A percentile compares a stretch with the other conserved stretches of the same genome.
Conservation (phyloP, 2,888 invertebrate species). For the Hybos culiciformis region DNA sequence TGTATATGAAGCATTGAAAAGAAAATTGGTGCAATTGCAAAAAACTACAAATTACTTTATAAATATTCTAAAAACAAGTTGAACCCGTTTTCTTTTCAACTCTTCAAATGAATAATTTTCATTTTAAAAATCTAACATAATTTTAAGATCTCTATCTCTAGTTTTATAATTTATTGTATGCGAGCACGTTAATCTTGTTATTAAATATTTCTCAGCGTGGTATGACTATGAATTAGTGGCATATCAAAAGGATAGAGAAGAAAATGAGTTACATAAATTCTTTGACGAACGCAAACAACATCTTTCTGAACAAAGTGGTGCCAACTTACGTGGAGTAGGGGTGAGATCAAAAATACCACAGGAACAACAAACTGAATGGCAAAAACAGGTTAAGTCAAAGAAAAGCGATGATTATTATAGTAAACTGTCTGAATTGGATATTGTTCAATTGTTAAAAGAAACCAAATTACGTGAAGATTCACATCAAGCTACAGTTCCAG, state of each 20-base stretch:
- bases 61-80: too few species aligned
- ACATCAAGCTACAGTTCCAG: slow-evolving; percentile 74
- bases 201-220: too few species aligned
- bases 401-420: slow-evolving; percentile 72
- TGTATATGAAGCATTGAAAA: too few species aligned
- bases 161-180: too few species aligned
- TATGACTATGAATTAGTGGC: slow-evolving; percentile 77
- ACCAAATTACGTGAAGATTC: slow-evolving; percentile 58
- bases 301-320: slow-evolving; percentile 50
- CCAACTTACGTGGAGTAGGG: slow-evolving; percentile 42
- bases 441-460: slow-evolving; percentile 72
- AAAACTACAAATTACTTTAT: too few species aligned
- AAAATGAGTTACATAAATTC: slow-evolving; percentile 72
- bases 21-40: too few species aligned
- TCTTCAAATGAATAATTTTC: too few species aligned
- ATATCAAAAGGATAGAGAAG: slow-evolving; percentile 66
- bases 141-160: too few species aligned
- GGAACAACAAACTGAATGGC: slow-evolving; percentile 74
- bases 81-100: too few species aligned
- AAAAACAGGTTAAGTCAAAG: slow-evolving; percentile 64
- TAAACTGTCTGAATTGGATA: slow-evolving; percentile 69
- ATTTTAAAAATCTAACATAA: too few species aligned
- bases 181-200: too few species aligned
- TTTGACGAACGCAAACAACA: slow-evolving; percentile 72
- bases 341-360: slow-evolving; percentile 53